Conservation (phyloP, 2,888 invertebrate species). For the Eupeodes latifasciatus region DNA sequence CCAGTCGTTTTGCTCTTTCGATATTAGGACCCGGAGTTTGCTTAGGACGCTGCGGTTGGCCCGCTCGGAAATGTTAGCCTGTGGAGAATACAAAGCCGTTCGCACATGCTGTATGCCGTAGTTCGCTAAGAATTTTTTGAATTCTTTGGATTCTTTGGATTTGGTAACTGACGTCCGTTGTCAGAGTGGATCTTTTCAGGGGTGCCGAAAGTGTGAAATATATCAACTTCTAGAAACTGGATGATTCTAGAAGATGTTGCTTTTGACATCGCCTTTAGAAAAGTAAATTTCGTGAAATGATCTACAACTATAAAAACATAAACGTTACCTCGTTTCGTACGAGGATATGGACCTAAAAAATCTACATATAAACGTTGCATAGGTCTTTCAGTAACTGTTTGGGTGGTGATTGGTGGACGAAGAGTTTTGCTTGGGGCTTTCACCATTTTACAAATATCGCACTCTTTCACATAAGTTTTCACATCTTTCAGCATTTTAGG, state of each 20-base stretch:
- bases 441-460: no score
- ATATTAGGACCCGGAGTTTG: conserved; percentile 69
- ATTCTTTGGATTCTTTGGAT: conserved; percentile 43
- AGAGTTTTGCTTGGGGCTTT: no score
- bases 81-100: conserved; percentile 79
- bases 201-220: conserved; percentile 77
- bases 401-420: no score
- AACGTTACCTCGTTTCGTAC: conserved; percentile 32
- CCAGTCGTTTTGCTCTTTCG: conserved; percentile 22
- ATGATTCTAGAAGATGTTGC: conserved; percentile 7
- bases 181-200: conserved; percentile 75
- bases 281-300: conserved; percentile 50
- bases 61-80: conserved; percentile 79
- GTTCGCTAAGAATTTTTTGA: conserved; percentile 35
- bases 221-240: conserved; percentile 44
- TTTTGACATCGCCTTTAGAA: conserved; percentile 32
- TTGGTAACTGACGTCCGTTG: conserved; percentile 77
- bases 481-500: no score
- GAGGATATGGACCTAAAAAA: conserved; percentile 58
- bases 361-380: conserved; percentile 29
- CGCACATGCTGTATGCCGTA: conserved; percentile 67
- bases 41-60: conserved; percentile 78
- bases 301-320: conserved; percentile 40
- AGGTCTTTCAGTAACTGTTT: no score
- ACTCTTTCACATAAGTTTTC: no score